A percentile compares a stretch with the other conserved stretches of the same genome.
phyloP scores from a whole-genome alignment of 2,113 vertebrate genomes.

The Cottus gobio region DNA sequence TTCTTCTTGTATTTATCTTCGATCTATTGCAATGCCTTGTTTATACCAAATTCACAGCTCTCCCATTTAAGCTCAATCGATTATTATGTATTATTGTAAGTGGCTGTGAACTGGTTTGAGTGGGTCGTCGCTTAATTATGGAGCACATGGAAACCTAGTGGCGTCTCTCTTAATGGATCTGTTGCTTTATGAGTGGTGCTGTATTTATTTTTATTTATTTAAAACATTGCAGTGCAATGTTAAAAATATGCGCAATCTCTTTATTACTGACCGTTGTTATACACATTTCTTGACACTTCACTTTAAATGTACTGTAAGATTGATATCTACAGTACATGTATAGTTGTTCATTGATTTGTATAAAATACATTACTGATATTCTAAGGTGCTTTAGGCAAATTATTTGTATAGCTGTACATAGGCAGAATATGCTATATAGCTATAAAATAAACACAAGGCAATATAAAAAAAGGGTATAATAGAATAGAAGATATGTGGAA shows the following conservation, averaged over 20 bases:
- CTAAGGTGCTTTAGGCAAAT: background rate
- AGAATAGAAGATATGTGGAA: background rate
- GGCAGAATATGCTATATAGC: background rate
- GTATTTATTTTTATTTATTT: background rate
- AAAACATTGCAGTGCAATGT: too few relatives aligned
- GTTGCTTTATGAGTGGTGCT: background rate
- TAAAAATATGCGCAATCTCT: too few relatives aligned
- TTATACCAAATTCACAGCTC: constrained; percentile 12
- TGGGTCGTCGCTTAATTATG: constrained; percentile 34
- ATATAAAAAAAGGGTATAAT: background rate
- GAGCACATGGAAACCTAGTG: constrained; percentile 26
- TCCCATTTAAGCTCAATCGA: constrained; percentile 23
- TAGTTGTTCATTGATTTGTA: background rate
- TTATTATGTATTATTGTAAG: background rate
- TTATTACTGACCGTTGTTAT: background rate
- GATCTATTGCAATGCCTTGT: background rate
- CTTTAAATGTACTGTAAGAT: background rate
- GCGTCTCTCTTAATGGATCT: constrained; percentile 44
- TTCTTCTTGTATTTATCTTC: background rate
- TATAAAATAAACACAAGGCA: too few relatives aligned
- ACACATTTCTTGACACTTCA: background rate
- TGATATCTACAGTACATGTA: background rate
- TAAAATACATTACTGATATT: background rate
- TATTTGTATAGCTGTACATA: background rate
- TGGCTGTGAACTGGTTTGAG: constrained; percentile 28